Conservation (phyloP, 2,113 vertebrate species). For the Condylura cristata region DNA sequence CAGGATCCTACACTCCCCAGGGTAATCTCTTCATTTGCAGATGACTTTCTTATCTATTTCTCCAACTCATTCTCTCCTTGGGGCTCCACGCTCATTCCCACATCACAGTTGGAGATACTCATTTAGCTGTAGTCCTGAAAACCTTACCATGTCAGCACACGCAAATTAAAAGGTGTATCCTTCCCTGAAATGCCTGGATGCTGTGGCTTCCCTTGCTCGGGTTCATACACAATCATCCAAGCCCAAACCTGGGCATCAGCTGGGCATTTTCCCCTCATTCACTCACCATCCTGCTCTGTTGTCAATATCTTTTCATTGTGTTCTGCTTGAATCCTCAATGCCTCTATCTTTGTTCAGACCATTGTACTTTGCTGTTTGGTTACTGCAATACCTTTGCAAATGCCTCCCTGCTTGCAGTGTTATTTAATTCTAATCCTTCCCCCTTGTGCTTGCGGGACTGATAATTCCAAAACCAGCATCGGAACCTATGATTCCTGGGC, state of each 20-base stretch:
- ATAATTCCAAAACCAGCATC: not conserved
- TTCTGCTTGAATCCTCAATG: not conserved
- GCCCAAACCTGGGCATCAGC: not conserved
- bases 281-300: not conserved
- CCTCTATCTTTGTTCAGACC: not conserved
- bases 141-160: not conserved
- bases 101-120: not conserved
- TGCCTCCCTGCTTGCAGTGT: not conserved
- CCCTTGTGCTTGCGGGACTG: not conserved
- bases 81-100: not conserved
- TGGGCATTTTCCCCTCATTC: not conserved
- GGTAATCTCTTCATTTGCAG: not conserved
- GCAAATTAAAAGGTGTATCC: not conserved
- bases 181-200: not conserved
- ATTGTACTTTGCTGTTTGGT: not conserved
- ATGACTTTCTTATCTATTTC: not conserved
- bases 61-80: not conserved
- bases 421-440: not conserved
- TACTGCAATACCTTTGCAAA: not conserved
- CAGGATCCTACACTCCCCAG: not conserved
- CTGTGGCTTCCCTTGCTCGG: not conserved
- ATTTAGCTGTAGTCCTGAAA: not conserved
- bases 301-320: not conserved
- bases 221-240: not conserved
- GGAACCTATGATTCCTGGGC: not conserved